Base-by-base conservation (phyloP, 1,140 invertebrate species). In the Leptinotarsa texana region DNA sequence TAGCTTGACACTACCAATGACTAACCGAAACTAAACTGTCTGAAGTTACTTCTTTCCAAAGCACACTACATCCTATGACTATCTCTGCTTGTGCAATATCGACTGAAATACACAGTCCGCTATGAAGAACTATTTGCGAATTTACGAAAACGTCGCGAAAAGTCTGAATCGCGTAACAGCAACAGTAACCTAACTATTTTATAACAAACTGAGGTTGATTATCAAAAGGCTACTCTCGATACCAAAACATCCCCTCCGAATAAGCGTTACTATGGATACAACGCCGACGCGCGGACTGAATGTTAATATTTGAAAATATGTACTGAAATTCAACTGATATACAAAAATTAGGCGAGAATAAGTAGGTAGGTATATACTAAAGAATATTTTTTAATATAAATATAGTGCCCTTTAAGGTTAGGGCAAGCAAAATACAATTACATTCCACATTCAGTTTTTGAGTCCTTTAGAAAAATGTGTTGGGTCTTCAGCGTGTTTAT, bases 181-280 rank as follows among this genome's bases (percentile, higher is more conserved):
- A 13, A n/a, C 51, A n/a, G 5, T 18, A 15, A 13, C 15, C 13
- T 6, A 15, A 42, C 11, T 21, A 42, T 68, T 49, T 13, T 15
- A 47, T 18, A 27, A n/a, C 66, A 68, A 68, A 68, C 66, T 68
- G 33, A 49, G 15, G n/a, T 68, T 11, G n/a, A n/a, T 33, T n/a
- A 68, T 33, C 33, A 42, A 68, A 42, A n/a, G 66, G 24, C 42
- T 42, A 15, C 24, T 68, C 15, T 47, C 33, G 24, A 33, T 42
- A n/a, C 51, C 51, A 68, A 42, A 68, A 18, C 24, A 68, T 47
- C 33, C 66, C 66, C 66, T 68, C 66, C 33, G 66, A 68, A 42
- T 68, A 15, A 27, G 24, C n/a, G 66, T 68, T 68, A n/a, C 66
- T 68, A 68, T 18, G 66, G 66, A 68, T 68, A 68, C 66, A 42